Evolutionary conservation across 2,113 vertebrate species (phyloP).

Genomic region (Daphoenositta chrysoptera): DNA sequence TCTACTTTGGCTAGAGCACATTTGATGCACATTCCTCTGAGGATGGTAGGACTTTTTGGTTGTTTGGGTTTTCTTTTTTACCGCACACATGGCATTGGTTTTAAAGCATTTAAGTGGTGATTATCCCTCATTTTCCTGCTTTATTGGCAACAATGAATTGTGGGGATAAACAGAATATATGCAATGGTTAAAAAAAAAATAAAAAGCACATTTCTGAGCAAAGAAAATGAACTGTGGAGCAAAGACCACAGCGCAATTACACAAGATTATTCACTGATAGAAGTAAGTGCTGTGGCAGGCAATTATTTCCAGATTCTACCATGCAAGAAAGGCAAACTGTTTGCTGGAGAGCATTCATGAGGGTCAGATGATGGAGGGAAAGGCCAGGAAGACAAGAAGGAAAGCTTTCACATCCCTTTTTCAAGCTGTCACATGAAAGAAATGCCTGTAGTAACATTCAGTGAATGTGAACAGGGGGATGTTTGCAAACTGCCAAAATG

Average conservation of each 20-base stretch:
- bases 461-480: slow-evolving; percentile 34
- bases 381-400: slow-evolving; percentile 45
- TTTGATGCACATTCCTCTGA: not conserved
- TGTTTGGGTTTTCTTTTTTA: not conserved
- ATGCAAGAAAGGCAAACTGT: slow-evolving; percentile 39
- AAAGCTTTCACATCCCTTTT: slow-evolving; percentile 53
- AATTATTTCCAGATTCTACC: slow-evolving; percentile 65
- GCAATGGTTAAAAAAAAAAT: not conserved
- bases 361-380: slow-evolving; percentile 44
- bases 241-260: slow-evolving; percentile 19
- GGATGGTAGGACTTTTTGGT: not conserved
- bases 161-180: slow-evolving; percentile 25
- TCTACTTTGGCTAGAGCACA: not conserved
- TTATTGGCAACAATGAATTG: not conserved
- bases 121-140: slow-evolving; percentile 52
- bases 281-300: slow-evolving; percentile 27
- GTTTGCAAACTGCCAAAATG: not conserved
- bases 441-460: slow-evolving; percentile 44
- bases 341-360: slow-evolving; percentile 43
- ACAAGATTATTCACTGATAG: slow-evolving; percentile 35
- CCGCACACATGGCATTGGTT: slow-evolving; percentile 2
- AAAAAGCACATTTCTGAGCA: slow-evolving; percentile 14
- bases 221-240: slow-evolving; percentile 48
- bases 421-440: slow-evolving; percentile 65
- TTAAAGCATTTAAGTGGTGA: slow-evolving; percentile 40